Base-by-base conservation (phyloP, 2,888 invertebrate species). In the Ichneumoninae sp. region DNA sequence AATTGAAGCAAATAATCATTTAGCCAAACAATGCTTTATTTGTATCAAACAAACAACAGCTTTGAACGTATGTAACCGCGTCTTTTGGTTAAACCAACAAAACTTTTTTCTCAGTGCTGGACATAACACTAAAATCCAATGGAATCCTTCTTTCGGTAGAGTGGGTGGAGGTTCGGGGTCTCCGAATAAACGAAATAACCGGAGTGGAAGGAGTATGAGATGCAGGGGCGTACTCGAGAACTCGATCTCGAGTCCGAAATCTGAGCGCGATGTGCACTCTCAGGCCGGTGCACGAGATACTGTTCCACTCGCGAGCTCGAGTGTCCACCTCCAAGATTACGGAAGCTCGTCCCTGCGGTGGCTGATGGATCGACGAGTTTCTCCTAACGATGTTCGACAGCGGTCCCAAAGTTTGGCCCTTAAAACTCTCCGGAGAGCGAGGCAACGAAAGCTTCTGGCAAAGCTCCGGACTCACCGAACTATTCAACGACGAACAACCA, bases 351-450 rank as follows among this genome's bases (percentile, higher is more conserved):
- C 10, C 44, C 52, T 70, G 60, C 47, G 62, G 65, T 54, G 65
- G 69, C 60, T 66, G n/a, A 52, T 57, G 50, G 33, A 52, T 60
- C 54, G 65, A 22, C 36, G 80, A 85, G 83, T 77, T 86, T 79
- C 75, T 69, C 74, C 77, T 82, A 87, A 87, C 86, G 85, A 86
- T 78, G 82, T 85, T 87, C 82, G 68, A 83, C 85, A 82, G 47
- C 57, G 65, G 52, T 50, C 36, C 74, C 66, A 77, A 87, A 85
- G 83, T 87, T 87, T 86, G 83, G 70, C 85, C 84, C 86, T 86
- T 87, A 87, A 86, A 86, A 85, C 86, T 85, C 79, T 69, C 50
- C 60, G 83, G 57, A 47, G 72, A 68, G 52, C 62, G 62, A 71
- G 65, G 52, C 33, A 33, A 71, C 54, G 36, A 77, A 84, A 77